Evolutionary conservation across 2,113 vertebrate genomes (phyloP).

Genomic region (Myxocyprinus asiaticus): DNA sequence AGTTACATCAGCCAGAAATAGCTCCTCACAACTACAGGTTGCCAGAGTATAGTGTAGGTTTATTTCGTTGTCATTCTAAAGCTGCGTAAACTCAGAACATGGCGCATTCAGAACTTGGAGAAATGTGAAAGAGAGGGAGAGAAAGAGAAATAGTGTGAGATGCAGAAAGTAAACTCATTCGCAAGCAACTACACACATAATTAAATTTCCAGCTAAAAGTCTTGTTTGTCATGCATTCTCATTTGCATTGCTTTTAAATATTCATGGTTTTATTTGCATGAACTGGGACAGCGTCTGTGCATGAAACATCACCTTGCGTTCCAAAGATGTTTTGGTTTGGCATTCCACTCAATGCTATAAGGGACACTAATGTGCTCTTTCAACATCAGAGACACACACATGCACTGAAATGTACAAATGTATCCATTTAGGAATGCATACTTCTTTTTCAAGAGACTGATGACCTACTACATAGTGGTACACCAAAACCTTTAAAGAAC

Average conservation of each 20-base stretch:
- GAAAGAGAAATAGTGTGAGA: slow-evolving; percentile 30
- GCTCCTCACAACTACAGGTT: no score
- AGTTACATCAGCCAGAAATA: no score
- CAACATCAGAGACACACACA: slow-evolving; percentile 24
- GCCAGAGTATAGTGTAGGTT: neutral
- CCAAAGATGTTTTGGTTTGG: slow-evolving; percentile 49
- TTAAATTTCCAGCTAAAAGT: slow-evolving; percentile 76
- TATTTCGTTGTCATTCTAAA: slow-evolving; percentile 54
- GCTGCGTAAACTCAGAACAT: slow-evolving; percentile 63
- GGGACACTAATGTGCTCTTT: slow-evolving; percentile 47
- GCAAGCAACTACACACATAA: slow-evolving; percentile 66
- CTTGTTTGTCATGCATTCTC: slow-evolving; percentile 68
- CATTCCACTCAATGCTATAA: slow-evolving; percentile 46
- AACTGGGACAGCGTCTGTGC: slow-evolving; percentile 58
- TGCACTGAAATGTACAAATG: slow-evolving; percentile 18
- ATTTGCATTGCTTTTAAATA: slow-evolving; percentile 74
- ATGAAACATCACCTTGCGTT: slow-evolving; percentile 56
- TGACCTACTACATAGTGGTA: slow-evolving; percentile 21
- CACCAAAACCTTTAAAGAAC: neutral
- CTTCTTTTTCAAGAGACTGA: slow-evolving; percentile 8
- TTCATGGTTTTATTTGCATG: slow-evolving; percentile 75
- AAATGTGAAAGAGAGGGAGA: slow-evolving; percentile 38
- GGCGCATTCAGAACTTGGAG: slow-evolving; percentile 1
- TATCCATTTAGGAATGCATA: neutral
- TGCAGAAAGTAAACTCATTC: slow-evolving; percentile 68